Conservation (phyloP, 2,113 vertebrate genomes). For the Ceyx cyanopectus region DNA sequence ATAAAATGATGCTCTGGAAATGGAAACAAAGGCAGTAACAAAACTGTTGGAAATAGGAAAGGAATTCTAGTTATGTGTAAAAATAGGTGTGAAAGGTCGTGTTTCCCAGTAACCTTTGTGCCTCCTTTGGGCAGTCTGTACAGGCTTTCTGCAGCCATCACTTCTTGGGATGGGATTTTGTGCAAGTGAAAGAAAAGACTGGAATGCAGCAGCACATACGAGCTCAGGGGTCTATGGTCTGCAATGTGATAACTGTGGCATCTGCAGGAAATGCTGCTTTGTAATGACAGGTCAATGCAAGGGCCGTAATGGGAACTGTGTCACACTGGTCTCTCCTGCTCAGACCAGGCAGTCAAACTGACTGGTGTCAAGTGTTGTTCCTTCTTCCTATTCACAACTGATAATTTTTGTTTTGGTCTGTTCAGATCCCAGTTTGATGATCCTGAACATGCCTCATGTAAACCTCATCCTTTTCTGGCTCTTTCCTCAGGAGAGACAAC, state of each 20-base stretch:
- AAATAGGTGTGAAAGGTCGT: background rate
- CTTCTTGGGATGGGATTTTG: background rate
- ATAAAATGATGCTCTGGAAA: background rate
- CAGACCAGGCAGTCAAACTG: background rate
- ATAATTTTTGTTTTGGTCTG: background rate
- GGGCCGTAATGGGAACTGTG: accelerated
- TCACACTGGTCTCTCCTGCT: accelerated
- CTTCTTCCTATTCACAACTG: background rate
- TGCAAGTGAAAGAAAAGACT: background rate
- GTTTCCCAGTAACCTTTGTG: background rate
- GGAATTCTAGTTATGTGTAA: background rate
- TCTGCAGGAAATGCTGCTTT: background rate
- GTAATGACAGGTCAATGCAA: background rate
- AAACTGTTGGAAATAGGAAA: background rate
- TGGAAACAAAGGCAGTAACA: background rate
- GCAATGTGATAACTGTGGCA: background rate
- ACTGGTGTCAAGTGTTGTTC: background rate
- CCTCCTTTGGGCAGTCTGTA: background rate
- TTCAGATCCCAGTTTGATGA: background rate
- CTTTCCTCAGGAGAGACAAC: constrained; percentile 40
- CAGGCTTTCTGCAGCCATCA: background rate
- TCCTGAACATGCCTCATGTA: background rate
- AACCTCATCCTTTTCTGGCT: background rate
- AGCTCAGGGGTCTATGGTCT: background rate
- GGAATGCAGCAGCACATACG: background rate